Percentiles rank a stretch among this genome's conserved stretches.
Conservation (phyloP, 2,113 vertebrate genomes). For the Stigmatopora argus region DNA sequence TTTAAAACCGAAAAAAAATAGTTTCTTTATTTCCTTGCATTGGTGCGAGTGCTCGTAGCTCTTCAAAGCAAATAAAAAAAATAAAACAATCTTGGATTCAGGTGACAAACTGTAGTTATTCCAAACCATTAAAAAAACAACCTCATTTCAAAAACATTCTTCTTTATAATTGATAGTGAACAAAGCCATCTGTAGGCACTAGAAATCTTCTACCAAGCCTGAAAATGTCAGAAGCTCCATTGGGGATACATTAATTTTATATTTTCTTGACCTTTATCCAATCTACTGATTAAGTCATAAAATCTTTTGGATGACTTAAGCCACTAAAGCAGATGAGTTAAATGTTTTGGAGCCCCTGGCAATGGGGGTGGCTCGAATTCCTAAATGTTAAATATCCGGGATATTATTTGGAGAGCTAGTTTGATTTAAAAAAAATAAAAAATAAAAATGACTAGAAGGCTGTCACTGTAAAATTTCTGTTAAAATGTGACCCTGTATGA, state of each 20-base stretch:
- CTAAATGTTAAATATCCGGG: neutral
- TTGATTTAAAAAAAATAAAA: neutral
- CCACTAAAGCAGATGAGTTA: neutral
- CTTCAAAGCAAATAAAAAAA: too few species aligned
- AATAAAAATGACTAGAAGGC: neutral
- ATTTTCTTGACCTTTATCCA: conserved; percentile 35
- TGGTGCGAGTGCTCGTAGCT: too few species aligned
- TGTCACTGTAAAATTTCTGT: neutral
- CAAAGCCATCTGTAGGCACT: conserved; percentile 14
- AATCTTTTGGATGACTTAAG: neutral
- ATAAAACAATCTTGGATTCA: too few species aligned
- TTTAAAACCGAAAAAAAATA: too few species aligned
- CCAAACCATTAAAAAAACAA: too few species aligned
- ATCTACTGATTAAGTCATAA: conserved; percentile 19
- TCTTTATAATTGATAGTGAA: neutral
- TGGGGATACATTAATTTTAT: conserved; percentile 14
- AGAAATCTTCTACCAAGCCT: conserved; percentile 18
- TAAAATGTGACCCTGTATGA: neutral
- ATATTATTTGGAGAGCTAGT: neutral
- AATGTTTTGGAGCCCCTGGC: neutral
- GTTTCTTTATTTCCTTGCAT: too few species aligned
- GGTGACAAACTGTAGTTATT: too few species aligned
- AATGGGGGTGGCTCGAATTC: neutral
- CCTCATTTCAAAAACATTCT: too few species aligned
- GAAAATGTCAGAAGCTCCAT: conserved; percentile 42